A percentile compares a stretch with the other conserved stretches of the same genome.
phyloP scores from a whole-genome alignment of 2,113 vertebrate genomes.

The Sitta europaea region DNA sequence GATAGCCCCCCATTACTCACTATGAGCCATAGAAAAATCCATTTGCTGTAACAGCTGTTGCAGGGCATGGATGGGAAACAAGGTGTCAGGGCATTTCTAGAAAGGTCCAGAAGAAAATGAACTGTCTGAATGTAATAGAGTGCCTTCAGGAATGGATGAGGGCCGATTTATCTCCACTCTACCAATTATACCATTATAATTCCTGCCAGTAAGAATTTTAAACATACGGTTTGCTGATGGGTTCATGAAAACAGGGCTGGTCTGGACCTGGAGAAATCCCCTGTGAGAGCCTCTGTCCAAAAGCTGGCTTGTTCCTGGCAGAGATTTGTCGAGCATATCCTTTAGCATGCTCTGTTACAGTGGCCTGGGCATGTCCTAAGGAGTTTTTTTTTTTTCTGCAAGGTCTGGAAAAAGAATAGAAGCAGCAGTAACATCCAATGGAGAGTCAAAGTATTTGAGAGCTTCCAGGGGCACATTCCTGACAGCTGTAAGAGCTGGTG shows the following conservation, averaged over 20 bases:
- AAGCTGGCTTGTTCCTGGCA: not conserved
- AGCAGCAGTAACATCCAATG: not conserved
- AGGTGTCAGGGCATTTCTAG: slow-evolving; percentile 17
- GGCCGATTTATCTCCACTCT: not conserved
- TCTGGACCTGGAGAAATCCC: not conserved
- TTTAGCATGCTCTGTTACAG: not conserved
- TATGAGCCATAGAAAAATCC: not conserved
- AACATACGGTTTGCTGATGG: slow-evolving; percentile 42
- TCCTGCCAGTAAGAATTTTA: slow-evolving; percentile 6
- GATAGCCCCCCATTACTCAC: slow-evolving; percentile 30
- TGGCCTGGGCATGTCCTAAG: not conserved
- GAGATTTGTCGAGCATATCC: not conserved
- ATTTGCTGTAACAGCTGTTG: slow-evolving; percentile 51
- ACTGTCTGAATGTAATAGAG: not conserved
- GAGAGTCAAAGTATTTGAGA: not conserved
- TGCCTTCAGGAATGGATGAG: slow-evolving; percentile 10
- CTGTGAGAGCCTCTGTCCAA: slow-evolving; percentile 1
- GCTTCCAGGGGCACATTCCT: not conserved
- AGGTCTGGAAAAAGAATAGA: not conserved
- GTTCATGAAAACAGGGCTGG: slow-evolving; percentile 2
- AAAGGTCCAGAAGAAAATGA: slow-evolving; percentile 47
- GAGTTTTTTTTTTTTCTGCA: not conserved
- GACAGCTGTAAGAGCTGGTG: not conserved
- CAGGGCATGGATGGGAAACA: not conserved
- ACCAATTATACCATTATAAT: not conserved